These are phyloP conservation scores for Planococcus citri DNA, from an alignment of 1,140 invertebrate genomes.

Conservation along the genomic window DNA sequence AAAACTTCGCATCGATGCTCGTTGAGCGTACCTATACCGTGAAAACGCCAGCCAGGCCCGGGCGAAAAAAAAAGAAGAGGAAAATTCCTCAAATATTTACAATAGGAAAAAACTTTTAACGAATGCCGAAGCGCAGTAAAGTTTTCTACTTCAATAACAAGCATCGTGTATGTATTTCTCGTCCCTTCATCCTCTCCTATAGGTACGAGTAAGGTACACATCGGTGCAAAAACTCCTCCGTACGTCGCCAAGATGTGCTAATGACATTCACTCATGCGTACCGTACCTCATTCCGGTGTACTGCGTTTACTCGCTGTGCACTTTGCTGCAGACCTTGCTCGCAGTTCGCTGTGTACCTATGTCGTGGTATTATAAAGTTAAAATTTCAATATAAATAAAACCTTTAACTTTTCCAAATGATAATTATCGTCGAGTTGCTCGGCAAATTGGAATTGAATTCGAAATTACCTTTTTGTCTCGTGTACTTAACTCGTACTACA, in stretches of 20 bases:
- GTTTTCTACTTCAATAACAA: not conserved
- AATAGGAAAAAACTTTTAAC: not conserved
- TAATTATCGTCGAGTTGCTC: not conserved
- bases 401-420: not conserved
- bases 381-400: constrained; percentile 9
- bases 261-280: not conserved
- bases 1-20: too few species aligned
- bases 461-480: constrained; percentile 2
- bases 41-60: too few species aligned
- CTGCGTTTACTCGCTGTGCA: too few species aligned
- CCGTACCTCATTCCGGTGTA: too few species aligned
- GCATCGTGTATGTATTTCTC: not conserved
- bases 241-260: not conserved
- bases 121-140: not conserved
- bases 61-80: too few species aligned
- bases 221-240: not conserved
- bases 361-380: not conserved
- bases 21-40: too few species aligned
- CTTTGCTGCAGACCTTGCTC: too few species aligned
- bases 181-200: too few species aligned
- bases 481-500: not conserved
- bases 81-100: not conserved
- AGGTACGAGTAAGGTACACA: too few species aligned
- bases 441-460: not conserved
- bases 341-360: too few species aligned